A percentile compares a stretch with the other conserved stretches of the same genome.
Conservation (phyloP, 2,888 invertebrate species). For the Acleris cristana region DNA sequence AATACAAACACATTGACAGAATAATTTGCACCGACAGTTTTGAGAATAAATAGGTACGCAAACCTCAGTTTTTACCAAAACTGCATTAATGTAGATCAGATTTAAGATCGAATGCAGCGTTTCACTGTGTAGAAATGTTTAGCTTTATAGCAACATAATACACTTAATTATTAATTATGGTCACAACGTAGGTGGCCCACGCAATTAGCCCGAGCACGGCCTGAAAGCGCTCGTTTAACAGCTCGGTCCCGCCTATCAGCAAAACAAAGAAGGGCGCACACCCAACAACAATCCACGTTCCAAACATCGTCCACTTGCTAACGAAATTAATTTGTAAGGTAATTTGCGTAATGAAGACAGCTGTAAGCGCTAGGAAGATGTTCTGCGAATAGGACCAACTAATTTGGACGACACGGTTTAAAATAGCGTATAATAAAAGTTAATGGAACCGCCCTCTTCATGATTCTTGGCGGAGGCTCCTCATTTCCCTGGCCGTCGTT, state of each 20-base stretch:
- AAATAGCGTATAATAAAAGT: conserved; percentile 82
- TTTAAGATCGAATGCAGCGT: neutral
- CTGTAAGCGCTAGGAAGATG: conserved; percentile 60
- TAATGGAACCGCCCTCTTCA: conserved; percentile 76
- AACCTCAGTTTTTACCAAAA: too few relatives aligned
- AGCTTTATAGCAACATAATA: conserved; percentile 1
- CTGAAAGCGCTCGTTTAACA: conserved; percentile 9
- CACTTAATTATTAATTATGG: conserved; percentile 1
- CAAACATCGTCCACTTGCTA: conserved; percentile 50
- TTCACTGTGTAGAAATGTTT: neutral
- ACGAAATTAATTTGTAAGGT: conserved; percentile 64
- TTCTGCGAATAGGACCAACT: conserved; percentile 76
- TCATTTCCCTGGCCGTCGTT: conserved; percentile 73
- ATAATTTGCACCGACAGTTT: too few relatives aligned
- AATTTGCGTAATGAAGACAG: conserved; percentile 64
- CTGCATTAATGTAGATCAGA: too few relatives aligned
- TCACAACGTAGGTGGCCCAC: conserved; percentile 11
- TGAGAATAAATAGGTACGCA: too few relatives aligned
- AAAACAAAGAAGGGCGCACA: conserved; percentile 20
- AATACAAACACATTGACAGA: too few relatives aligned
- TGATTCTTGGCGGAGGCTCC: conserved; percentile 76
- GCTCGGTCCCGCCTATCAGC: conserved; percentile 6
- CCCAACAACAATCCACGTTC: conserved; percentile 34
- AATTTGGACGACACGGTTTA: conserved; percentile 79
- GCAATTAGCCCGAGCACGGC: conserved; percentile 17